Evolutionary conservation across 2,888 invertebrate genomes (phyloP), one percentile per base, ranked within the genome.

Genomic region (Dryadula phaetusa): DNA sequence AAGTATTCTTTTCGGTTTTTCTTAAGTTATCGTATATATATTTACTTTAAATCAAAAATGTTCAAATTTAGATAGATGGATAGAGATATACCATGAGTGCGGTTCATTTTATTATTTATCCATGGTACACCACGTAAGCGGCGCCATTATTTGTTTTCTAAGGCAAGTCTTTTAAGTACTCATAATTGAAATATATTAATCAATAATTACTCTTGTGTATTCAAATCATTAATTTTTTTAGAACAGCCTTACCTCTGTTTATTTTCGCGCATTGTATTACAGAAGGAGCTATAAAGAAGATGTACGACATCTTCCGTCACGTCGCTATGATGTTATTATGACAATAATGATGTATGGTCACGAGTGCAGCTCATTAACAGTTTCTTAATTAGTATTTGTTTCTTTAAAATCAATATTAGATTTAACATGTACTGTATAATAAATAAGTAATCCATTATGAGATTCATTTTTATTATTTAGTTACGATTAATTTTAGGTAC

Each of bases 231-330:
- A 42, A 32, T 54, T 62, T 28, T 40, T 22, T 34, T 47, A 40
- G 18, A 69, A 54, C 49, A 61, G 64, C 64, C 67, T 64, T 66
- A 70, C 64, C 53, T 28, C 62, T 49, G 63, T 67, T 54, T 56
- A 67, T 53, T 65, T 69, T 72, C 70, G 67, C 64, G 64, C 62
- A 20, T 67, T 66, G 64, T 70, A 62, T 56, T 67, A 47, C 47
- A 63, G 63, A 63, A 54, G 58, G 32, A 47, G 62, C 61, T 40
- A 66, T 61, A 63, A 60, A 66, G 66, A 56, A 68, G 47, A 67
- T 66, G 70, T 64, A 71, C n/a, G n/a, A n/a, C 70, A 70, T 66
- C 69, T 67, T 70, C 64, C 32, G 72, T 64, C 40, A 64, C 37
- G 64, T 58, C 47, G 49, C 47, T 56, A 58, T 47, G 47, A 28